These are phyloP conservation scores for Poecilia picta DNA, from an alignment of 2,797 vertebrate species.

Conservation along the genomic window DNA sequence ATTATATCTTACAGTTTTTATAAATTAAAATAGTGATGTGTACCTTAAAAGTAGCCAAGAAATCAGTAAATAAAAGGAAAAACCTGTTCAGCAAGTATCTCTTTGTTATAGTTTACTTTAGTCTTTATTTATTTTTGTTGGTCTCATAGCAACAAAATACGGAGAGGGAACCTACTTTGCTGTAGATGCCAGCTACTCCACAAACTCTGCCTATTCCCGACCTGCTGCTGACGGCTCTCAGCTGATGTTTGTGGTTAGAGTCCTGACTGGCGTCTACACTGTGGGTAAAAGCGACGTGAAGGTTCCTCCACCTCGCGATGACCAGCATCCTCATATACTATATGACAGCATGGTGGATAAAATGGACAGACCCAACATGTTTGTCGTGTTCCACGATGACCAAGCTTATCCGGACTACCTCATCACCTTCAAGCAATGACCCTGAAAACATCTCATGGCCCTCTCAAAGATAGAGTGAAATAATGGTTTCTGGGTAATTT, in stretches of 20 bases:
- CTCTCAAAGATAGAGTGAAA: background rate
- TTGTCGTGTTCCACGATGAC: slow-evolving; percentile 74
- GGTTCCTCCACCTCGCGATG: slow-evolving; percentile 29
- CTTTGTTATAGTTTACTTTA: background rate
- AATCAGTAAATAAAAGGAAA: background rate
- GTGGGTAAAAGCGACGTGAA: slow-evolving; percentile 37
- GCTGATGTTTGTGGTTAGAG: slow-evolving; percentile 72
- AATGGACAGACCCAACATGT: slow-evolving; percentile 49
- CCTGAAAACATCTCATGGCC: background rate
- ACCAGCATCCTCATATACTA: slow-evolving; percentile 15
- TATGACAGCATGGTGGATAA: slow-evolving; percentile 71
- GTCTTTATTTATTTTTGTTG: too few species aligned
- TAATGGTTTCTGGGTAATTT: background rate
- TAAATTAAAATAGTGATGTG: background rate
- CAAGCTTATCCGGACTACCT: slow-evolving; percentile 76
- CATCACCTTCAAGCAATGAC: slow-evolving; percentile 66
- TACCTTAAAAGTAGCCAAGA: background rate
- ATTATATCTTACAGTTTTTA: background rate
- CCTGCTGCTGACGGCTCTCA: slow-evolving; percentile 58
- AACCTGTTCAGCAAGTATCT: background rate
- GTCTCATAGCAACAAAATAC: slow-evolving; percentile 46
- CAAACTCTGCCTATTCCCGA: slow-evolving; percentile 31
- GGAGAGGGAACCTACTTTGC: slow-evolving; percentile 78
- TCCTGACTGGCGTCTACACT: slow-evolving; percentile 67
- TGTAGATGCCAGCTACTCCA: slow-evolving; percentile 65